Conservation (phyloP, 2,113 vertebrate species). For the Abramis brama region DNA sequence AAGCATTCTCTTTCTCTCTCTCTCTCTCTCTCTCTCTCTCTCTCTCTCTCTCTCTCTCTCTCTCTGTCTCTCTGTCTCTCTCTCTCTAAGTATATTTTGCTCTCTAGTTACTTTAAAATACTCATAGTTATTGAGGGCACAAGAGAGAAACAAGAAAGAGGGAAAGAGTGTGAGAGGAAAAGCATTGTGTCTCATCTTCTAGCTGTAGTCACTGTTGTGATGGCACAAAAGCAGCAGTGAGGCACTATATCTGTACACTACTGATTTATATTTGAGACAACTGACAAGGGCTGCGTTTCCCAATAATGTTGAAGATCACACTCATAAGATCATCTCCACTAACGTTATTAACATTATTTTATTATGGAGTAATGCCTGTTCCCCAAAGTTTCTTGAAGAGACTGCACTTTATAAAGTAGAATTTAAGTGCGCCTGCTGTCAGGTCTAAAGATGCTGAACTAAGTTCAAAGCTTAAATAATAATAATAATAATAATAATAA, state of each 20-base stretch:
- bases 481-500: too few relatives aligned
- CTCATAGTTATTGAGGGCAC: conserved; percentile 20
- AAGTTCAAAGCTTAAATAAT: too few relatives aligned
- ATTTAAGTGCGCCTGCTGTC: too few relatives aligned
- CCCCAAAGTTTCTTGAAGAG: too few relatives aligned
- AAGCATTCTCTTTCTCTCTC: conserved; percentile 74
- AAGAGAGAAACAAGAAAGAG: conserved; percentile 2
- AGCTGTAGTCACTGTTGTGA: not conserved
- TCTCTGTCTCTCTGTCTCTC: conserved; percentile 65
- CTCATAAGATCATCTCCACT: not conserved
- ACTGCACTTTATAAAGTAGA: too few relatives aligned
- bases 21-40: conserved; percentile 62
- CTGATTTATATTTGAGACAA: not conserved
- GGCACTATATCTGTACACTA: not conserved
- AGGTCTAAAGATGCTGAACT: too few relatives aligned
- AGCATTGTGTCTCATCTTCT: not conserved
- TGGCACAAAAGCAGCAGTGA: not conserved
- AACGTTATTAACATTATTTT: not conserved
- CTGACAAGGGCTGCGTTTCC: not conserved
- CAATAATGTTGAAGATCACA: too few relatives aligned
- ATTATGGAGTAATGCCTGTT: not conserved
- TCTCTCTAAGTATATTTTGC: conserved; percentile 69
- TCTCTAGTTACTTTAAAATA: conserved; percentile 55
- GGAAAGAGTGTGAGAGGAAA: conserved; percentile 3
- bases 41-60: conserved; percentile 70